These are phyloP conservation scores for Mythimna loreyi DNA, from an alignment of 2,888 invertebrate genomes.

Conservation along the genomic window DNA sequence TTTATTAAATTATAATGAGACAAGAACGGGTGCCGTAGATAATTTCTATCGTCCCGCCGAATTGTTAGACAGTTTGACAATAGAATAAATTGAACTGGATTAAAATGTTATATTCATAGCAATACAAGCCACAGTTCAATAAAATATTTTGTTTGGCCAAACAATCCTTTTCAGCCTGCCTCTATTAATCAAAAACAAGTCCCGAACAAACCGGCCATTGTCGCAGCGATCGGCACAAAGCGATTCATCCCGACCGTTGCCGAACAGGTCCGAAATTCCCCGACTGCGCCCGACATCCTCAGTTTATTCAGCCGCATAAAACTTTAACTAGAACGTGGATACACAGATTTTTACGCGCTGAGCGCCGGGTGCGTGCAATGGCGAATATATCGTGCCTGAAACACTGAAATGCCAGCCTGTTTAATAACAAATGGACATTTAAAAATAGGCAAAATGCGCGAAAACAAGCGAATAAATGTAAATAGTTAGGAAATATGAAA, in stretches of 20 bases:
- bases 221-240: slow-evolving; percentile 52
- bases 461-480: slow-evolving; percentile 61
- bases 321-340: slow-evolving; percentile 57
- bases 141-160: slow-evolving; percentile 56
- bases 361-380: slow-evolving; percentile 62
- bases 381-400: slow-evolving; percentile 51
- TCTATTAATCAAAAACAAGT: slow-evolving; percentile 61
- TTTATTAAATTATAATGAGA: not conserved
- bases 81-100: slow-evolving; percentile 24
- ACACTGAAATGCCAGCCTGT: slow-evolving; percentile 45
- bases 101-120: slow-evolving; percentile 21
- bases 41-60: not conserved
- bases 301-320: slow-evolving; percentile 61
- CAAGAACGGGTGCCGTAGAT: not conserved
- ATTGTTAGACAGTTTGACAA: not conserved
- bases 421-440: slow-evolving; percentile 65
- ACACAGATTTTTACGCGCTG: slow-evolving; percentile 55
- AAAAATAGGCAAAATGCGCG: slow-evolving; percentile 58
- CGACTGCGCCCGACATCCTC: slow-evolving; percentile 39
- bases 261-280: slow-evolving; percentile 44
- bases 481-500: slow-evolving; percentile 57
- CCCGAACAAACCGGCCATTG: slow-evolving; percentile 58
- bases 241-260: slow-evolving; percentile 47
- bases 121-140: slow-evolving; percentile 37
- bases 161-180: slow-evolving; percentile 57